Percentiles rank a stretch among this genome's conserved stretches.
Conservation (phyloP, 2,888 invertebrate genomes). For the Rugalucina vietnamica region DNA sequence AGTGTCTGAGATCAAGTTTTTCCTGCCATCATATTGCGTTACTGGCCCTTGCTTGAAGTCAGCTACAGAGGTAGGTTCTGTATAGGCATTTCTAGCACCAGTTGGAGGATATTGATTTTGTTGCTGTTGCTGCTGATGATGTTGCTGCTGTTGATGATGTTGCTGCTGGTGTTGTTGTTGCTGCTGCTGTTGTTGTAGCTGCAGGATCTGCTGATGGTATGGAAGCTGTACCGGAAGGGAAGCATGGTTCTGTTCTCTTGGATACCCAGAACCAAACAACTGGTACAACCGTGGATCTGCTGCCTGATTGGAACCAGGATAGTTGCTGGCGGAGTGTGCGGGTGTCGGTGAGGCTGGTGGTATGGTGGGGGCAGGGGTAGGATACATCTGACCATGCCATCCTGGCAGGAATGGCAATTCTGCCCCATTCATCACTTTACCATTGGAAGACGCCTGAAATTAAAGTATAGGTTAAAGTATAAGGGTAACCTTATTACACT, state of each 20-base stretch:
- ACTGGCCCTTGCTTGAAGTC: background rate
- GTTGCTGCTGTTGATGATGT: background rate
- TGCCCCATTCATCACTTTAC: conserved; percentile 53
- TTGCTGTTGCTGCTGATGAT: background rate
- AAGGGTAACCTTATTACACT: no score
- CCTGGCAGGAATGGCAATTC: conserved; percentile 49
- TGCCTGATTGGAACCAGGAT: background rate
- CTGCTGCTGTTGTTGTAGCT: no score
- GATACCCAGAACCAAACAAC: background rate
- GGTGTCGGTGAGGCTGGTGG: conserved; percentile 7
- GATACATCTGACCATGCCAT: conserved; percentile 40
- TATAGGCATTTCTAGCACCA: background rate
- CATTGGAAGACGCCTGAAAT: background rate
- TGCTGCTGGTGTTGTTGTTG: background rate
- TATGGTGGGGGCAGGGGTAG: background rate
- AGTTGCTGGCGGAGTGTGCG: background rate
- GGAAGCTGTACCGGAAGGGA: background rate
- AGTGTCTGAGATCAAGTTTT: conserved; percentile 1
- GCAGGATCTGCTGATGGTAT: background rate
- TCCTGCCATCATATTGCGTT: background rate
- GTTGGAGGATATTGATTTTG: background rate
- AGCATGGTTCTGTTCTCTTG: background rate
- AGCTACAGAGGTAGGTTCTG: conserved; percentile 10
- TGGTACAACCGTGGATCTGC: background rate
- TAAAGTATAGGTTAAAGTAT: no score